Evolutionary conservation across 2,888 invertebrate genomes (phyloP), one percentile per base, ranked within the genome.

Genomic region (Frankliniella intonsa): DNA sequence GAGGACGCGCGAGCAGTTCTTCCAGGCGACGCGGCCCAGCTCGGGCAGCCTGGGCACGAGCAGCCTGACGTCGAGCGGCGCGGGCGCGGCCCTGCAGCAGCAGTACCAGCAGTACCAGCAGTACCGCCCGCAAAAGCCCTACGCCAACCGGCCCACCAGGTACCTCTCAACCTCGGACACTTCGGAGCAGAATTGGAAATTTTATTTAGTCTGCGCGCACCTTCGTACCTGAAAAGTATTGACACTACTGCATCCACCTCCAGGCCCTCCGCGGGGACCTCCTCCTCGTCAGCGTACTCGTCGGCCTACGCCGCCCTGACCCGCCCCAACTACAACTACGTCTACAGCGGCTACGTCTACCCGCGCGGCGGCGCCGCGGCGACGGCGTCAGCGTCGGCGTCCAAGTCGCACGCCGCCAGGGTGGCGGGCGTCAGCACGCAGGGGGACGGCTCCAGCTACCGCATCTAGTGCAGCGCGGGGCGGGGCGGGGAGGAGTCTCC

Each of bases 381-480:
- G 82, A 55, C 83, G 82, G 80, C 81, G 82, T 80, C 83, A 81
- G 65, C 81, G 55, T 81, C 69, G 25, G 38, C 81, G 50, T 80
- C 80, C 12, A 55, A 82, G 80, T 55, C 80, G 81, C 25, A 82
- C 80, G 49, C 83, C 84, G 89, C 88, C 81, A 89, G 88, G 51
- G 87, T 89, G 19, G 88, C 89, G 85, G 87, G 88, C 81, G 86
- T 87, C 81, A 85, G 85, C 62, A 86, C 85, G 80, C 86, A 86
- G 84, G 84, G 84, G 80, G 86, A 86, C 88, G 86, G 85, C 88
- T 84, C 86, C 90, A 85, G 84, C 89, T 89, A 51, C 89, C 89
- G 76, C 89, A 89, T 84, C n/a, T 51, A 82, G 65, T 69, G 27
- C 62, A n/a, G 85, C 87, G 19, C 85, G 27, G 65, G 22, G 80